These are phyloP conservation scores for Pristionchus exspectatus DNA, from an alignment of 2,888 invertebrate genomes.

Conservation along the genomic window DNA sequence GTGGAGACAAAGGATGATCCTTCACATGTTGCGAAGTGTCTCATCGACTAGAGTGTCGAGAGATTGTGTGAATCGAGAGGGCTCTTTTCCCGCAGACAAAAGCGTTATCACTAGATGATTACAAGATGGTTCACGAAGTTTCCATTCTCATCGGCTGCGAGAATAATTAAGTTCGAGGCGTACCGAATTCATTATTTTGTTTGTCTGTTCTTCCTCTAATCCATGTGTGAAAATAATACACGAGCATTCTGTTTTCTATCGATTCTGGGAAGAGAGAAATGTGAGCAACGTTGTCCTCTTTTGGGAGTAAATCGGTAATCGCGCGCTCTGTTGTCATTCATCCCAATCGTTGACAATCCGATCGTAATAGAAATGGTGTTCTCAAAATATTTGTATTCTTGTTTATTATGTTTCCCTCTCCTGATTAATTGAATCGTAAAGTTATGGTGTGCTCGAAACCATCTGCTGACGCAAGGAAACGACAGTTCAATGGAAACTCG, in stretches of 20 bases:
- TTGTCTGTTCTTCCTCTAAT: too few species aligned
- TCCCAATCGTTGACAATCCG: too few species aligned
- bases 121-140: background rate
- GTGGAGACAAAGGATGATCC: background rate
- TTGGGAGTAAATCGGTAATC: too few species aligned
- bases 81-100: background rate
- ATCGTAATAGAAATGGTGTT: too few species aligned
- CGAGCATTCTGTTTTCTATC: too few species aligned
- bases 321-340: too few species aligned
- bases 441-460: background rate
- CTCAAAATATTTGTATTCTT: too few species aligned
- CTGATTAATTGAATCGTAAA: too few species aligned
- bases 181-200: background rate
- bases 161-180: background rate
- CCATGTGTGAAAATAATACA: too few species aligned
- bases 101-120: conserved; percentile 18
- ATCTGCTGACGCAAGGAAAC: background rate
- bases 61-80: background rate
- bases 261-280: too few species aligned
- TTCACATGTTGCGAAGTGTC: background rate
- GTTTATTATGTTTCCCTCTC: too few species aligned
- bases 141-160: background rate
- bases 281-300: too few species aligned
- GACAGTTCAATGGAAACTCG: conserved; percentile 29
- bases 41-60: background rate